phyloP scores from a whole-genome alignment of 1,140 invertebrate genomes.

The Vanessa tameamea region DNA sequence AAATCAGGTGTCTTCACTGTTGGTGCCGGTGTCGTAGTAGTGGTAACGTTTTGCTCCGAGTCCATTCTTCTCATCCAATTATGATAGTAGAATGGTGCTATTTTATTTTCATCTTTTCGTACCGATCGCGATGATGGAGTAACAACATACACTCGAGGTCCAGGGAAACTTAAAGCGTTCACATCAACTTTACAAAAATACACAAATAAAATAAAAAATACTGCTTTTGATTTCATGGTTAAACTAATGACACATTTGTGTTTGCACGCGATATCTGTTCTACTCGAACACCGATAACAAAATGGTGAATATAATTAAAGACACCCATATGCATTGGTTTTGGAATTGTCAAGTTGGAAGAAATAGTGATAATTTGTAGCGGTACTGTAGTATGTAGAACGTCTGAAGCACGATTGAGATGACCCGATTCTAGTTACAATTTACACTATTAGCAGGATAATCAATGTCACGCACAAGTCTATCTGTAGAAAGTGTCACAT shows the following conservation, averaged over 20 bases:
- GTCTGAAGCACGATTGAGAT: constrained; percentile 59
- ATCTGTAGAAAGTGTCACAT: constrained; percentile 73
- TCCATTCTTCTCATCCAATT: constrained; percentile 75
- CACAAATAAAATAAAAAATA: constrained; percentile 50
- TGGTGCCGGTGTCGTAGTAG: constrained; percentile 50
- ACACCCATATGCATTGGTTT: constrained; percentile 47
- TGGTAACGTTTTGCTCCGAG: constrained; percentile 44
- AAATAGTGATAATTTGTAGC: constrained; percentile 76
- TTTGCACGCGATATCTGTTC: constrained; percentile 47
- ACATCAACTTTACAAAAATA: constrained; percentile 45
- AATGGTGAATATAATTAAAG: constrained; percentile 55
- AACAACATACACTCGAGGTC: constrained; percentile 69
- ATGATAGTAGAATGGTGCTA: constrained; percentile 70
- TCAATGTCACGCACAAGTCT: constrained; percentile 56
- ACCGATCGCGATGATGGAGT: constrained; percentile 58
- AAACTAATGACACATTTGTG: constrained; percentile 42
- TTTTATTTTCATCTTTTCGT: constrained; percentile 54
- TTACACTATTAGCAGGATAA: constrained; percentile 72
- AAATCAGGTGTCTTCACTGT: constrained; percentile 64
- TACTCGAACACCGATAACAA: constrained; percentile 50
- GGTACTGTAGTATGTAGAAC: constrained; percentile 71
- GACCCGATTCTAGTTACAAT: constrained; percentile 61
- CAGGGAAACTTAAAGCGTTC: constrained; percentile 54
- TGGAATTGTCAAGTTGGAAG: constrained; percentile 55
- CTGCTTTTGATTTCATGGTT: constrained; percentile 54